Evolutionary conservation across 1,140 invertebrate species (phyloP).

Genomic region (Eciton burchellii): DNA sequence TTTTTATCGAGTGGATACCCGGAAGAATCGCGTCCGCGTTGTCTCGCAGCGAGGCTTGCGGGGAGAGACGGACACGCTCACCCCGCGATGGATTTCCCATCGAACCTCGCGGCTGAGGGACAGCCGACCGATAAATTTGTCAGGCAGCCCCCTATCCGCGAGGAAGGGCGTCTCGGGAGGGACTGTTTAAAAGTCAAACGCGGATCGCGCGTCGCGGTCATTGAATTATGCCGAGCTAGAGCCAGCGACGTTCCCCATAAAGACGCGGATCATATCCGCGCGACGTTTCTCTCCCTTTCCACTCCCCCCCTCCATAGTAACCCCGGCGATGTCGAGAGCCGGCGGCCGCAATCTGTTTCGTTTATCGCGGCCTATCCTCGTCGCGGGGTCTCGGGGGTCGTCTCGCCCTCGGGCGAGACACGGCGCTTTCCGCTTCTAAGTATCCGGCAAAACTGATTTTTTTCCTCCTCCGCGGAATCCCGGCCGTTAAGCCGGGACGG

Average conservation of each 20-base stretch:
- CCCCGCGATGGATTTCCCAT: not conserved
- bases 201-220: not conserved
- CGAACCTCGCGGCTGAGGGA: not conserved
- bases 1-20: not conserved
- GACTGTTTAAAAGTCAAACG: not conserved
- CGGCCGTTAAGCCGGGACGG: conserved; percentile 21
- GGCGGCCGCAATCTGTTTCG: conserved; percentile 67
- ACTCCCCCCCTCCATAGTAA: conserved; percentile 30
- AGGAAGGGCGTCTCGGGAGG: not conserved
- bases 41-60: not conserved
- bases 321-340: conserved; percentile 35
- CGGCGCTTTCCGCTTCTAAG: conserved; percentile 59
- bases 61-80: no score
- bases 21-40: not conserved
- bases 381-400: conserved; percentile 9
- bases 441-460: conserved; percentile 73
- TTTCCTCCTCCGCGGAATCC: conserved; percentile 33
- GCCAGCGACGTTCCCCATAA: conserved; percentile 62
- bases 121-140: not conserved
- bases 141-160: not conserved
- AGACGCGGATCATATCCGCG: conserved; percentile 62
- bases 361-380: conserved; percentile 53
- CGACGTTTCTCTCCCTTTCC: conserved; percentile 10
- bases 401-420: conserved; percentile 30
- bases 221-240: conserved; percentile 61